Conservation (phyloP, 2,888 invertebrate genomes). For the Harpagoxenus sublaevis region DNA sequence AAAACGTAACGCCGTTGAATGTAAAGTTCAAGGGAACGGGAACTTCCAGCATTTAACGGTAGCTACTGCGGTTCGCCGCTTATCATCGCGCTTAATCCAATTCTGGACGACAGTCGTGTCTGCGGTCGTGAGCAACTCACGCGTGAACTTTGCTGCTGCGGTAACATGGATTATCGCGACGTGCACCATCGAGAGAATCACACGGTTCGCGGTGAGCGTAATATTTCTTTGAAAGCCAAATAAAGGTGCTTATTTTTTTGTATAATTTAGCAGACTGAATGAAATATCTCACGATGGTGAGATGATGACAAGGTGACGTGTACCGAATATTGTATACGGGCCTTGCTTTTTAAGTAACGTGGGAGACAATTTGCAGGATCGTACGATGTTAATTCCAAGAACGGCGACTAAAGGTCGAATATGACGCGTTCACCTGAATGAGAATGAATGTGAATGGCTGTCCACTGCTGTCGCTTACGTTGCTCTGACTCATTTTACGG, state of each 20-base stretch:
- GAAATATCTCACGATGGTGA: not conserved
- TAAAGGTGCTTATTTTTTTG: not conserved
- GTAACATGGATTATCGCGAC: constrained; percentile 30
- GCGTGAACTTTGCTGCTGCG: constrained; percentile 66
- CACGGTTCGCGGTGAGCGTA: constrained; percentile 1
- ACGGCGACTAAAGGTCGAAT: constrained; percentile 66
- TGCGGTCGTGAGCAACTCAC: constrained; percentile 68
- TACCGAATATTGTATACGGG: constrained; percentile 24
- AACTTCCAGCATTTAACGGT: constrained; percentile 71
- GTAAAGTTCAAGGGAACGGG: constrained; percentile 48
- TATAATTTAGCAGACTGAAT: not conserved
- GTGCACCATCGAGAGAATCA: constrained; percentile 15
- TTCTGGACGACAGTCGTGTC: constrained; percentile 67
- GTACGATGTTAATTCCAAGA: constrained; percentile 63
- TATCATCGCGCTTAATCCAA: constrained; percentile 65
- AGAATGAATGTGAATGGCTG: constrained; percentile 79
- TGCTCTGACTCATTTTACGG: constrained; percentile 75
- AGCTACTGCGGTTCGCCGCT: constrained; percentile 69
- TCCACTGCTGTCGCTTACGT: constrained; percentile 68
- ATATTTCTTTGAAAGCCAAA: constrained; percentile 8
- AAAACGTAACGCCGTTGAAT: constrained; percentile 31
- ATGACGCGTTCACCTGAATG: constrained; percentile 78
- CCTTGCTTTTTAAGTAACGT: constrained; percentile 37
- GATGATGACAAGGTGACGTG: not conserved
- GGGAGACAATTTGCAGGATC: constrained; percentile 42